phyloP scores from a whole-genome alignment of 2,113 vertebrate genomes.

The Turnix velox region DNA sequence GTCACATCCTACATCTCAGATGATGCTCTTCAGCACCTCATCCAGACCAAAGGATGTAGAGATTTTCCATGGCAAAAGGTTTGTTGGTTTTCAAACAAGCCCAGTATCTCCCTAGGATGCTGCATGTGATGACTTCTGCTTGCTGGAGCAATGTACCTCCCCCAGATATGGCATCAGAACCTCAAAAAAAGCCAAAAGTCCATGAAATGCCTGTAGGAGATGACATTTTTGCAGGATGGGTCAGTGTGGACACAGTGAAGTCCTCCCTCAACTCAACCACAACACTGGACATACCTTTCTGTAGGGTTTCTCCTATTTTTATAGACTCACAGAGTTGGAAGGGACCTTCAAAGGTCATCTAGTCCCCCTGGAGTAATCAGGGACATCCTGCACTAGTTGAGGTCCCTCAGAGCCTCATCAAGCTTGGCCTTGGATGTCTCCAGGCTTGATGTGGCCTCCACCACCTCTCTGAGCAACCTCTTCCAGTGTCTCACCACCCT shows the following conservation, averaged over 20 bases:
- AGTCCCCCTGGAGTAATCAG: no score
- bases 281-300: rapidly evolving
- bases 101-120: background rate
- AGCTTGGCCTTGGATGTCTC: no score
- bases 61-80: background rate
- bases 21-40: background rate
- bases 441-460: no score
- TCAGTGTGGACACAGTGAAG: rapidly evolving
- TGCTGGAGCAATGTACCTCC: background rate
- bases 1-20: background rate
- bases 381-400: no score
- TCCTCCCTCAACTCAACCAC: background rate
- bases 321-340: no score
- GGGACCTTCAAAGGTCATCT: background rate
- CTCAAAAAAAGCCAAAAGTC: background rate
- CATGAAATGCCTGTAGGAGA: background rate
- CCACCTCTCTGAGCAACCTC: no score
- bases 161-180: background rate
- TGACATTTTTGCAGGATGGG: background rate
- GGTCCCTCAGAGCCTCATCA: no score
- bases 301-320: background rate
- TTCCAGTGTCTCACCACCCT: no score
- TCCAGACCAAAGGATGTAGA: background rate
- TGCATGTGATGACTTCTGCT: background rate
- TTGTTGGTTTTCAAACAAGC: background rate